phyloP scores from a whole-genome alignment of 2,797 vertebrate genomes.

The Chromis chromis region DNA sequence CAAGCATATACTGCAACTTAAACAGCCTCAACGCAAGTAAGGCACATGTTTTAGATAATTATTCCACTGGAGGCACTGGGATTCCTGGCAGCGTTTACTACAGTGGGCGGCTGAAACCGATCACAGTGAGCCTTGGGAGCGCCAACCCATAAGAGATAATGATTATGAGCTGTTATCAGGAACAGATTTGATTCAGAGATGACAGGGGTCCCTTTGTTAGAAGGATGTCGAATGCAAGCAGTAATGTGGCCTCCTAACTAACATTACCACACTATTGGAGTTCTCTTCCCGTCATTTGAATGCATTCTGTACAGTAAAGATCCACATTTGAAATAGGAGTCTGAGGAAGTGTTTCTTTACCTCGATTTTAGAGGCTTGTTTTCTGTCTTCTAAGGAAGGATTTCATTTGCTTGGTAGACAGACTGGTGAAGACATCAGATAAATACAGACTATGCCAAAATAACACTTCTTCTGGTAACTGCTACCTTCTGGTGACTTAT shows the following conservation, averaged over 20 bases:
- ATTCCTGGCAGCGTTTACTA: conserved; percentile 46
- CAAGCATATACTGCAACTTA: conserved; percentile 52
- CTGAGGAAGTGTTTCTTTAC: background rate
- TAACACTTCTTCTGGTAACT: too few relatives aligned
- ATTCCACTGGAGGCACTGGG: conserved; percentile 48
- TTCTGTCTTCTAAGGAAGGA: background rate
- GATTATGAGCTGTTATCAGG: conserved; percentile 26
- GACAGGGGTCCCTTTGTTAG: conserved; percentile 10
- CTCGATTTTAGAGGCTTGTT: background rate
- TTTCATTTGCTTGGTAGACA: too few relatives aligned
- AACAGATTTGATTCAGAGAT: conserved; percentile 20
- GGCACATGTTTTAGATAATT: conserved; percentile 65
- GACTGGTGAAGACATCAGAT: too few relatives aligned
- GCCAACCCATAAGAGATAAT: conserved; percentile 25
- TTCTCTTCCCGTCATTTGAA: background rate
- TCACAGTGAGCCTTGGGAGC: conserved; percentile 30
- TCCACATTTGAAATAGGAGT: background rate
- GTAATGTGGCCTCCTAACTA: background rate
- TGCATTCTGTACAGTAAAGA: background rate
- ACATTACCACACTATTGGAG: background rate
- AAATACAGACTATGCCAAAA: too few relatives aligned
- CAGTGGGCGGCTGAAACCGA: conserved; percentile 24
- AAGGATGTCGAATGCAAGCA: background rate
- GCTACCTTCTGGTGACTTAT: too few relatives aligned
- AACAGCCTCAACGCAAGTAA: conserved; percentile 61